A percentile compares a stretch with the other conserved stretches of the same genome.
phyloP scores from a whole-genome alignment of 2,888 invertebrate species.

The Dryobotodes eremita region DNA sequence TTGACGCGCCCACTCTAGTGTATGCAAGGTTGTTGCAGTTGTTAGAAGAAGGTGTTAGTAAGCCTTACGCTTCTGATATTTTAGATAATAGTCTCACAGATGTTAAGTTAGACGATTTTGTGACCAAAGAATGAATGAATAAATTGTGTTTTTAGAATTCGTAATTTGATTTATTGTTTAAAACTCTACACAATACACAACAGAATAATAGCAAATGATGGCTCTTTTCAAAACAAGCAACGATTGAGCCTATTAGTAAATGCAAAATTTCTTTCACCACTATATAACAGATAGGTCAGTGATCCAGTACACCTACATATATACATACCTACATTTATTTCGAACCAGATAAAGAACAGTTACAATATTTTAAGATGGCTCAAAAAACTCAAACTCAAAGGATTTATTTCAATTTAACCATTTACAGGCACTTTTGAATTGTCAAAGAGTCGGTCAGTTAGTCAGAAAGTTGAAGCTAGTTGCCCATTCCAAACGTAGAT shows the following conservation, averaged over 20 bases:
- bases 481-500: too few relatives aligned
- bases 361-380: not conserved
- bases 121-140: constrained; percentile 11
- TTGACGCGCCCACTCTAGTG: constrained; percentile 91
- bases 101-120: constrained; percentile 18
- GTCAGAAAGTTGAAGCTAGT: too few relatives aligned
- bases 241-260: not conserved
- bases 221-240: not conserved
- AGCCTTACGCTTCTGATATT: constrained; percentile 40
- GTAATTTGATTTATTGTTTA: constrained; percentile 19
- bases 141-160: not conserved
- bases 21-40: constrained; percentile 88
- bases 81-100: constrained; percentile 36
- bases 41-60: constrained; percentile 80
- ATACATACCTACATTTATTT: not conserved
- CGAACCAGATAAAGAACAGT: not conserved
- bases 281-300: not conserved
- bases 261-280: not conserved
- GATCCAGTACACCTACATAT: not conserved
- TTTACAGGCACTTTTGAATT: too few relatives aligned
- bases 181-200: not conserved
- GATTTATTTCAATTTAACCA: too few relatives aligned
- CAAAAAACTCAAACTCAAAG: too few relatives aligned
- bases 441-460: too few relatives aligned
- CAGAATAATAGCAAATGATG: not conserved